phyloP scores from a whole-genome alignment of 2,888 invertebrate genomes.

The Acanthopleura granulata region DNA sequence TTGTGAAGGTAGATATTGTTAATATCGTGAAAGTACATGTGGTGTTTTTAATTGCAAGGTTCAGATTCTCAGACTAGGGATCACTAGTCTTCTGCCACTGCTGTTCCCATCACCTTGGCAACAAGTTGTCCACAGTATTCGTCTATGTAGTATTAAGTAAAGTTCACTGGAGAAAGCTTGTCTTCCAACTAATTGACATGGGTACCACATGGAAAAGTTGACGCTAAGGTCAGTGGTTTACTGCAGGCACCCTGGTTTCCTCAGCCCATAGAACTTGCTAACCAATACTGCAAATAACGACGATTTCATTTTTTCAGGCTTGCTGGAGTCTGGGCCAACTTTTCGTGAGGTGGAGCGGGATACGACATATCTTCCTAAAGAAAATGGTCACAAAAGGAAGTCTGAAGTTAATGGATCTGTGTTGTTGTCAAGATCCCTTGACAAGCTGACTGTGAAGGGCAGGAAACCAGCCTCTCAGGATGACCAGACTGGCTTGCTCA shows the following conservation, averaged over 20 bases:
- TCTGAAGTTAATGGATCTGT: neutral
- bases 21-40: too few relatives aligned
- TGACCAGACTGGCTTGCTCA: neutral
- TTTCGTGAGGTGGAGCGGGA: neutral
- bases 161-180: too few relatives aligned
- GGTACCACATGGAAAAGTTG: too few relatives aligned
- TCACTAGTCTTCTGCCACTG: too few relatives aligned
- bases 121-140: too few relatives aligned
- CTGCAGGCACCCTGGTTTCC: neutral
- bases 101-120: too few relatives aligned
- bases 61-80: too few relatives aligned
- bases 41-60: too few relatives aligned
- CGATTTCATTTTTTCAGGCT: neutral
- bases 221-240: too few relatives aligned
- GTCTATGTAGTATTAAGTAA: too few relatives aligned
- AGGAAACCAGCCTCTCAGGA: neutral
- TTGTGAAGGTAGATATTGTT: too few relatives aligned
- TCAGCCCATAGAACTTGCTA: neutral
- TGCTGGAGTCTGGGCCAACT: constrained; percentile 11
- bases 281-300: neutral
- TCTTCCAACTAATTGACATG: too few relatives aligned
- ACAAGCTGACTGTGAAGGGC: neutral
- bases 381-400: neutral
- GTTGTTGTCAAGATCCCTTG: neutral
- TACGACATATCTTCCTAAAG: neutral